These are phyloP conservation scores for Pomacea maculata DNA, from an alignment of 1,140 invertebrate species.

Conservation along the genomic window DNA sequence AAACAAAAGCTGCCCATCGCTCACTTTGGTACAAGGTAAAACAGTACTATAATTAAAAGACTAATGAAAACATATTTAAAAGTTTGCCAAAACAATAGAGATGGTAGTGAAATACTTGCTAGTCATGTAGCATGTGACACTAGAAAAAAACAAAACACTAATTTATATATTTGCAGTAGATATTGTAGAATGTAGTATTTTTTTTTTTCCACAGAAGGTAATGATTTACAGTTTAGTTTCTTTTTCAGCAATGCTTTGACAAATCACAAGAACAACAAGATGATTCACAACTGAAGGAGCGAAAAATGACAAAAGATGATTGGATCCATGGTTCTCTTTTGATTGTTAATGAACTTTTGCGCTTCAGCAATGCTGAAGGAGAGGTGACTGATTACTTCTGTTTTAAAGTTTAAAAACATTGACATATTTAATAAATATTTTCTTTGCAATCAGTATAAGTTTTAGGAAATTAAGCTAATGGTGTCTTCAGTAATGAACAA, in stretches of 20 bases:
- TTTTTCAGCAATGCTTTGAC: constrained; percentile 83
- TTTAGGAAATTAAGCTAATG: not conserved
- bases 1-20: constrained; percentile 90
- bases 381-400: constrained; percentile 66
- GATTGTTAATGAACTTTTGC: constrained; percentile 92
- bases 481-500: too few species aligned
- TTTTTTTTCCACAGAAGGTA: not conserved
- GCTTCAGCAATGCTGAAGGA: constrained; percentile 91
- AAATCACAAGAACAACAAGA: constrained; percentile 85
- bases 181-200: constrained; percentile 1
- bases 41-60: too few species aligned
- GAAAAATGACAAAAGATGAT: constrained; percentile 87
- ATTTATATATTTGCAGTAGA: not conserved
- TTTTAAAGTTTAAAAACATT: not conserved
- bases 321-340: constrained; percentile 91
- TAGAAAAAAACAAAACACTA: not conserved
- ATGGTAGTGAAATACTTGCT: not conserved
- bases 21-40: constrained; percentile 80
- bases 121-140: not conserved
- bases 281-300: constrained; percentile 74
- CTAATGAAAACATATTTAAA: not conserved
- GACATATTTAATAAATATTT: not conserved
- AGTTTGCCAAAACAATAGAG: not conserved
- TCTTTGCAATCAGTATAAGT: not conserved
- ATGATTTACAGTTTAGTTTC: constrained; percentile 8